Evolutionary conservation across 2,797 vertebrate genomes (phyloP), one percentile per base, ranked within the genome.

Genomic region (Pachyuromys duprasi): DNA sequence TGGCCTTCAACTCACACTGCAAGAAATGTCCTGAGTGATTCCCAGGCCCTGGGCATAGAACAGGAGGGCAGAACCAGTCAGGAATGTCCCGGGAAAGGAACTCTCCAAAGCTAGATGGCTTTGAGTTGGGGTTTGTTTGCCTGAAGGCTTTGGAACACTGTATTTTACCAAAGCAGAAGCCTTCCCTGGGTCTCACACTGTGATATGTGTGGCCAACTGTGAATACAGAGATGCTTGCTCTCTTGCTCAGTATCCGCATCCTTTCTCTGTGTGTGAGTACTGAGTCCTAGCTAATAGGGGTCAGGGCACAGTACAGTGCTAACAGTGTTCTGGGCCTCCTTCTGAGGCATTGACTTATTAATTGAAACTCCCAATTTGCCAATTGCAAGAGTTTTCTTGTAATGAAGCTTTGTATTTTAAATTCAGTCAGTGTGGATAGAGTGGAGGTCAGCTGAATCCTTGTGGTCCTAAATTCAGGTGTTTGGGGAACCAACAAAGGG

Each of bases 31-130:
- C 28, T 15, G 39, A 82, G 60, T 62, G 78, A 78, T 57, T 55
- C 60, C 78, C 22, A 24, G 78, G n/a, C 39, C 42, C 89, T 18
- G 2, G 36, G 84, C 39, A 3, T 62, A 65, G 69, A 12, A 45
- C 53, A 28, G 17, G 63, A 86, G 93, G 28, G 24, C 88, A 63
- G 57, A 75, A 24, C 18, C 9, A 42, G 57, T 92, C 33, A 94
- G 72, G 60, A 57, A 18, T 57, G 55, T 45, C 28, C 65, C 65
- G 49, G 2, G 11, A 18, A 14, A 72, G 72, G 55, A 78, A 14
- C 14, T 57, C 36, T 55, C 22, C 13, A 5, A 18, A 5, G 28
- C 45, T n/a, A 24, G n/a, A 8, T 24, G 65, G 36, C 39, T 60
- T 20, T 24, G 31, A 42, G 24, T 18, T 31, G n/a, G 60, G 24